A percentile compares a stretch with the other conserved stretches of the same genome.
Evolutionary conservation across 1,140 invertebrate genomes (phyloP).

Genomic region (Caenorhabditis inopinata): DNA sequence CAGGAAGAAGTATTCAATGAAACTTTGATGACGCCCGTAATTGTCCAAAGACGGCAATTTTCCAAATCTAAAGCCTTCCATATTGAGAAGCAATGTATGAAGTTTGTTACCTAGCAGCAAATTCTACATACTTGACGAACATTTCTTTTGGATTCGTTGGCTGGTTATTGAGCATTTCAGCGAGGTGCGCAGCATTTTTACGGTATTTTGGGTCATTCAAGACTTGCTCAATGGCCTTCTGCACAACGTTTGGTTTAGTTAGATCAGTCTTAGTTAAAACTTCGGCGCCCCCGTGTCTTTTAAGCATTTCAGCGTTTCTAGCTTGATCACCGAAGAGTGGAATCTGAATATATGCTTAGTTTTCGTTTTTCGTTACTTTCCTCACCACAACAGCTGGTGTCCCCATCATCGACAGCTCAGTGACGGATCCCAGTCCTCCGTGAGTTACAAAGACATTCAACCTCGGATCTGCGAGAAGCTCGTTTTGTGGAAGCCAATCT

Average conservation of each 20-base stretch:
- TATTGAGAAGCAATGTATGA: neutral
- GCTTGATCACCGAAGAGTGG: conserved; percentile 51
- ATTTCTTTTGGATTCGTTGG: conserved; percentile 27
- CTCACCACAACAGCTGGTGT: conserved; percentile 66
- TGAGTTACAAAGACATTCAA: conserved; percentile 75
- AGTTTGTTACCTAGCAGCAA: neutral
- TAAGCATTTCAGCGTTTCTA: conserved; percentile 31
- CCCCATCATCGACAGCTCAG: conserved; percentile 69
- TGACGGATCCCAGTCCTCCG: conserved; percentile 78
- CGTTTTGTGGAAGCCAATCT: conserved; percentile 55
- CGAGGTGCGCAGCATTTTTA: neutral
- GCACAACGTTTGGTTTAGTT: conserved; percentile 10
- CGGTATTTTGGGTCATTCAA: conserved; percentile 10
- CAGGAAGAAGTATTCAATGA: neutral
- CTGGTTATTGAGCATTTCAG: conserved; percentile 25
- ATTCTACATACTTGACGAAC: conserved; percentile 32
- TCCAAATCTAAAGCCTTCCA: neutral
- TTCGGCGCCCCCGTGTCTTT: conserved; percentile 6
- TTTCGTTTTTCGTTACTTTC: conserved; percentile 68
- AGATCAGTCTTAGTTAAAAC: conserved; percentile 35
- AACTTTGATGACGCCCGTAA: neutral
- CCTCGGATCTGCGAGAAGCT: conserved; percentile 41
- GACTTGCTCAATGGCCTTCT: neutral
- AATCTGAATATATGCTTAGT: conserved; percentile 68
- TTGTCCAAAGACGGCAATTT: neutral